Evolutionary conservation across 1,140 invertebrate species (phyloP).

Genomic region (Acromyrmex heyeri): DNA sequence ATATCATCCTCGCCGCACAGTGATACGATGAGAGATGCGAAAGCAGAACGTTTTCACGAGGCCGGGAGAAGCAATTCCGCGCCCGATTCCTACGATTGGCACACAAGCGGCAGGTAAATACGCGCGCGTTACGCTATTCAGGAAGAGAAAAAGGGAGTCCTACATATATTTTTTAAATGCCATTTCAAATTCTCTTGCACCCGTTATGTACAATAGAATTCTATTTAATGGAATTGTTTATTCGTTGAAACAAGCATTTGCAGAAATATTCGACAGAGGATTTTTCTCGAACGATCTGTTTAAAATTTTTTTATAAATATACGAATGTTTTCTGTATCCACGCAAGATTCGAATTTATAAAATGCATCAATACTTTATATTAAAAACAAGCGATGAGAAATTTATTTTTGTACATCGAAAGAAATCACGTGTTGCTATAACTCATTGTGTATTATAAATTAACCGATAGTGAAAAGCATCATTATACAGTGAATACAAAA

Average conservation of each 20-base stretch:
- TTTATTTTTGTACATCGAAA: neutral
- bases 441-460: neutral
- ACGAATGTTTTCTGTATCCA: neutral
- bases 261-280: neutral
- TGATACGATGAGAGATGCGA: slow-evolving; percentile 49
- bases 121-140: neutral
- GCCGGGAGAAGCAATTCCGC: slow-evolving; percentile 91
- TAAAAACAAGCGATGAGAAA: neutral
- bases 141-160: neutral
- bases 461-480: neutral
- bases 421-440: neutral
- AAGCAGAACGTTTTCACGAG: slow-evolving; percentile 80
- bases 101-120: slow-evolving; percentile 84
- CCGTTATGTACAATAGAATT: neutral
- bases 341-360: neutral
- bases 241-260: neutral
- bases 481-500: no score
- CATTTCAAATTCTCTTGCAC: slow-evolving; percentile 11
- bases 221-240: neutral
- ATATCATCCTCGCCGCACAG: slow-evolving; percentile 71
- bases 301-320: neutral
- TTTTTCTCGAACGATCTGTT: neutral
- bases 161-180: slow-evolving; percentile 3
- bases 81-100: slow-evolving; percentile 90
- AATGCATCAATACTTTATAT: neutral